Evolutionary conservation across 2,113 vertebrate species (phyloP).

Genomic region (Orientallactaga bullata): DNA sequence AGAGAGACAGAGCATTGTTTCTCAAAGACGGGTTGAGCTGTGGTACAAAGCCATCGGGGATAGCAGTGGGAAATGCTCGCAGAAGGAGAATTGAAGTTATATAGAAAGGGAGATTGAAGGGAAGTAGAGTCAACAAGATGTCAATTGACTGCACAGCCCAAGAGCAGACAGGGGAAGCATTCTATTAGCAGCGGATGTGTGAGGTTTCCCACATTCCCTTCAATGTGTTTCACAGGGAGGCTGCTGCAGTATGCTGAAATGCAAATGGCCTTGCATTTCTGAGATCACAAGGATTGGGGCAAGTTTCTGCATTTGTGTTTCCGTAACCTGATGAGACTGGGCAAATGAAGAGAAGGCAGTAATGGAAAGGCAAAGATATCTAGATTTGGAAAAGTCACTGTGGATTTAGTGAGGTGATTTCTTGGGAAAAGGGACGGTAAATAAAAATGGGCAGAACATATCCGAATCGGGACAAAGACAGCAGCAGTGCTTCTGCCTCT

Average conservation of each 20-base stretch:
- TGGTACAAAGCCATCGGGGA: slow-evolving; percentile 59
- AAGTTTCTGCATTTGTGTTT: slow-evolving; percentile 61
- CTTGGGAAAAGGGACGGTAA: slow-evolving; percentile 47
- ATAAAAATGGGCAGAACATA: slow-evolving; percentile 4
- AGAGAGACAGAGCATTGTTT: slow-evolving; percentile 46
- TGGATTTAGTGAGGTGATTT: slow-evolving; percentile 64
- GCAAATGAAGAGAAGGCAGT: slow-evolving; percentile 71
- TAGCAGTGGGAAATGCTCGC: slow-evolving; percentile 58
- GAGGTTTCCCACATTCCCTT: slow-evolving; percentile 16
- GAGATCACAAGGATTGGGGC: slow-evolving; percentile 50
- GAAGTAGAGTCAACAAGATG: slow-evolving; percentile 74
- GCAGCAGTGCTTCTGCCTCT: neutral
- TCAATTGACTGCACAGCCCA: slow-evolving; percentile 52
- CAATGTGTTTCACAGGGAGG: neutral
- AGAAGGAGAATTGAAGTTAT: slow-evolving; percentile 66
- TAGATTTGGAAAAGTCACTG: slow-evolving; percentile 39
- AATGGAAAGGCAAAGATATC: slow-evolving; percentile 68
- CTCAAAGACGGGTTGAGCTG: slow-evolving; percentile 47
- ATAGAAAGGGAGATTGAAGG: slow-evolving; percentile 74
- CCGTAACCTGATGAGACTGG: slow-evolving; percentile 50
- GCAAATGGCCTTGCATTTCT: slow-evolving; percentile 28
- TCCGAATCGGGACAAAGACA: slow-evolving; percentile 11
- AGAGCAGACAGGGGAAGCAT: slow-evolving; percentile 51
- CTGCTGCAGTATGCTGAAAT: slow-evolving; percentile 47
- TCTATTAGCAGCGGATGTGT: neutral